These are phyloP conservation scores for Drosophila differens DNA, from an alignment of 2,888 invertebrate species.

Conservation along the genomic window DNA sequence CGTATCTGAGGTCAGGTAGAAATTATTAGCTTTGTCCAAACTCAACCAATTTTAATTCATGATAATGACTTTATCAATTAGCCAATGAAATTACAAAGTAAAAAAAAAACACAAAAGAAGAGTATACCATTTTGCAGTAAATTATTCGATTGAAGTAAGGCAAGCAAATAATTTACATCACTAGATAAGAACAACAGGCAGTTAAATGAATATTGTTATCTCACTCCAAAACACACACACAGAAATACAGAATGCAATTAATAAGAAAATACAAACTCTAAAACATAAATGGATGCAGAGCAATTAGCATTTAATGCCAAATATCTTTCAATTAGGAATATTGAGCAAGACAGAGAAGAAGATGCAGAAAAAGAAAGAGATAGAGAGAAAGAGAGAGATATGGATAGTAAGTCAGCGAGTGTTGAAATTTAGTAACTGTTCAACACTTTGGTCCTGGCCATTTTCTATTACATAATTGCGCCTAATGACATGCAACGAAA, in stretches of 20 bases:
- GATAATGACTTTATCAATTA: constrained; percentile 1
- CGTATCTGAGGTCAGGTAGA: too few species aligned
- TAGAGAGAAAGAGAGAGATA: neutral
- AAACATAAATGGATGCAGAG: neutral
- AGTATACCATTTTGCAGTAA: neutral
- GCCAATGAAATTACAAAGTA: neutral
- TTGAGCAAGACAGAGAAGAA: neutral
- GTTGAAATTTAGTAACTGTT: constrained; percentile 31
- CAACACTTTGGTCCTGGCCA: constrained; percentile 48
- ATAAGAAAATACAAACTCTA: constrained; percentile 6
- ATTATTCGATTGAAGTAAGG: neutral
- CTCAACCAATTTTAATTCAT: neutral
- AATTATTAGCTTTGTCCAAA: neutral
- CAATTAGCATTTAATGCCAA: constrained; percentile 31
- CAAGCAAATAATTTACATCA: constrained; percentile 23
- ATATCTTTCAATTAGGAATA: neutral
- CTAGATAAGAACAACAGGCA: constrained; percentile 5
- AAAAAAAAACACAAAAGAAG: neutral
- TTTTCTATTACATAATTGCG: constrained; percentile 70
- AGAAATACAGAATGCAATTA: constrained; percentile 13
- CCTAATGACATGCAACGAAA: constrained; percentile 75
- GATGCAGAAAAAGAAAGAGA: neutral
- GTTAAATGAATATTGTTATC: constrained; percentile 9
- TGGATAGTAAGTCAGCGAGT: constrained; percentile 3
- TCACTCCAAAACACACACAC: neutral